Evolutionary conservation across 1,140 invertebrate genomes (phyloP).

Genomic region (Polypedilum pembai): DNA sequence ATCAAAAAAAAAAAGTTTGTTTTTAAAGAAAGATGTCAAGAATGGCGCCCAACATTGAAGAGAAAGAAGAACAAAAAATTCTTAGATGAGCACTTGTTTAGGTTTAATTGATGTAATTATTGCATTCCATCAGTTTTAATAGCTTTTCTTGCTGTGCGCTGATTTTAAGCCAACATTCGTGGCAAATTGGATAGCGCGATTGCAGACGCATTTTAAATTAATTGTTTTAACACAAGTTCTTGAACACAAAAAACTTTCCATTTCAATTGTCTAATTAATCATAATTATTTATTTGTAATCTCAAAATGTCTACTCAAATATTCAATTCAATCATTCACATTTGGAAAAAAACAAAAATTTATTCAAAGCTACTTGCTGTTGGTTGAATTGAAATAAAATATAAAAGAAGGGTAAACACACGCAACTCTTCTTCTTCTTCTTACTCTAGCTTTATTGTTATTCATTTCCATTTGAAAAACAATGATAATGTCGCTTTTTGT

Average conservation of each 20-base stretch:
- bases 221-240: conserved; percentile 8
- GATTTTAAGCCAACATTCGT: background rate
- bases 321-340: too few relatives aligned
- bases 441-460: background rate
- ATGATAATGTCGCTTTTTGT: background rate
- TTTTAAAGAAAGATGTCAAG: background rate
- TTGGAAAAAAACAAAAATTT: too few relatives aligned
- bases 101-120: conserved; percentile 1
- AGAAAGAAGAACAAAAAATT: background rate
- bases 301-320: background rate
- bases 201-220: conserved; percentile 12
- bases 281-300: conserved; percentile 14
- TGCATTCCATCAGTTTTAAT: conserved; percentile 17
- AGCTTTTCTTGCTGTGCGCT: background rate
- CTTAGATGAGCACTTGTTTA: background rate
- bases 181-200: background rate
- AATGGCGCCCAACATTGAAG: conserved; percentile 15
- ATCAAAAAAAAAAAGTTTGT: too few relatives aligned
- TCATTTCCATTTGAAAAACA: background rate
- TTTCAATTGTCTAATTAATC: conserved; percentile 1
- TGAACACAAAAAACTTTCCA: conserved; percentile 1
- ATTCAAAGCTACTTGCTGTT: too few relatives aligned
- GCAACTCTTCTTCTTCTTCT: background rate
- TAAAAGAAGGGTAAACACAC: too few relatives aligned
- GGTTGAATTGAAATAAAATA: too few relatives aligned